phyloP scores from a whole-genome alignment of 2,888 invertebrate species.

The Meloe dianella region DNA sequence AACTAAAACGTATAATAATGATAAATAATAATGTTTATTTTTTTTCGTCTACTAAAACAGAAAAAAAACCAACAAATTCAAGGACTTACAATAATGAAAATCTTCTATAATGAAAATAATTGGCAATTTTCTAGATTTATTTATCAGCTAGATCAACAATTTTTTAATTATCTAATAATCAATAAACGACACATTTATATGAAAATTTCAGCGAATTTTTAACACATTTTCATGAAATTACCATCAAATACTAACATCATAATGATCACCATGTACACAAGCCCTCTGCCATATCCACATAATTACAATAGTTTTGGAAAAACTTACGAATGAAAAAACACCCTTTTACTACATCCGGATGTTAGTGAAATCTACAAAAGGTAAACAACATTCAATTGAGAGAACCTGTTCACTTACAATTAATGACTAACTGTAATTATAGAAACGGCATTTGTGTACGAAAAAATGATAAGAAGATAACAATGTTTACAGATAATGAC shows the following conservation, averaged over 20 bases:
- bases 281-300: slow-evolving; percentile 10
- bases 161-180: slow-evolving; percentile 3
- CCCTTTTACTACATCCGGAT: not conserved
- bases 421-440: not conserved
- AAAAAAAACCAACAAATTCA: no score
- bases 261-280: not conserved
- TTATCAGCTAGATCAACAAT: not conserved
- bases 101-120: no score
- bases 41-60: no score
- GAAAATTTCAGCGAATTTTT: no score
- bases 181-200: not conserved
- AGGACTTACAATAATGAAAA: no score
- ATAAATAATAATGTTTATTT: not conserved
- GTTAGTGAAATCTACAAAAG: not conserved
- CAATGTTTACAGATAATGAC: not conserved
- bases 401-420: not conserved
- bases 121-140: not conserved
- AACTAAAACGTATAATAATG: not conserved
- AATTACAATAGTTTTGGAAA: not conserved
- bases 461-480: slow-evolving; percentile 1
- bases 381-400: not conserved
- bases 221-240: not conserved
- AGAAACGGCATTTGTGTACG: not conserved
- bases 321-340: not conserved
- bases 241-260: slow-evolving; percentile 12